Base-by-base conservation (phyloP, 2,113 vertebrate genomes). In the Macrotus californicus region DNA sequence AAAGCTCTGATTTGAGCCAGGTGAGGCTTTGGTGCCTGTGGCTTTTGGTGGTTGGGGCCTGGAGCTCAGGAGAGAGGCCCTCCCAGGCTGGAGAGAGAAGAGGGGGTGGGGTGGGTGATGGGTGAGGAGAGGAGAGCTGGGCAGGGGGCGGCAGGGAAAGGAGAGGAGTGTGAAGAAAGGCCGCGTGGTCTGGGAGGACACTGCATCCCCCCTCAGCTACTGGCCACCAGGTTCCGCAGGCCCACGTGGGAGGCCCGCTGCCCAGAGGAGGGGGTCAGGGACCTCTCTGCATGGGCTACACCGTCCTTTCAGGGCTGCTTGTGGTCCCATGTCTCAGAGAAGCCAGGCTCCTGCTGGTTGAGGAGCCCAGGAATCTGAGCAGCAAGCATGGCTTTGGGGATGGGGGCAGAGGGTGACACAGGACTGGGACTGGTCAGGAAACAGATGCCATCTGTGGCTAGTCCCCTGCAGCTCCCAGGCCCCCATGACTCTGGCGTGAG, bases 381-480 rank as follows among this genome's bases (percentile, higher is more conserved):
- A 29, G 66, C 12, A 3, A 26, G 43, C 64, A 29, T 87, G 79
- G 92, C 87, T 70, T 69, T 26, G 6, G 39, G 21, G 9, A 8
- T 3, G 29, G n/a, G 6, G 43, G 34, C 11, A 22, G 72, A 84
- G 31, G 41, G n/a, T 59, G 48, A 50, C 34, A 26, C 8, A 31
- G 82, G 89, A 64, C 79, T 50, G 8, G 31, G 89, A 69, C 79
- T 56, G 8, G 31, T 66, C 26, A 7, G 46, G 91, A 96, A 66
- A 75, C 90, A 95, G 81, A 95, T 69, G 19, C 76, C 67, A 31
- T 79, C 96, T 96, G 92, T 31, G 92, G 67, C 92, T 86, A 2
- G 8, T 89, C 88, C 69, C 84, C 79, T 73, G 29, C 14, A 21
- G 76, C 64, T 50, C 48, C 54, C 41, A n/a, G 80, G 82, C 89